phyloP scores from a whole-genome alignment of 2,888 invertebrate genomes.

The Augiades crinisus region DNA sequence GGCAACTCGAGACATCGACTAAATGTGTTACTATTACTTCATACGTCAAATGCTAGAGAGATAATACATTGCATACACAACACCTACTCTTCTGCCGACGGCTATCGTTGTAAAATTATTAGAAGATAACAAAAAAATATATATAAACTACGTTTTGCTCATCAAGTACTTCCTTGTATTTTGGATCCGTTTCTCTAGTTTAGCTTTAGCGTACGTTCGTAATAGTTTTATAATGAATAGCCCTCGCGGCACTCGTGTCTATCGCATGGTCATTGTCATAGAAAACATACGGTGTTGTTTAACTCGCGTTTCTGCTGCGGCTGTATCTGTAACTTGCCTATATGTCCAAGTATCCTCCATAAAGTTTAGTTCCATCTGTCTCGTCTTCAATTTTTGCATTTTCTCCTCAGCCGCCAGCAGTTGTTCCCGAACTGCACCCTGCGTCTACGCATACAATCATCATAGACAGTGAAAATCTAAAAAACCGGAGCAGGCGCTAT shows the following conservation, averaged over 20 bases:
- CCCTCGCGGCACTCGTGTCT: conserved; percentile 44
- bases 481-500: conserved; percentile 41
- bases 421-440: conserved; percentile 28
- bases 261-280: conserved; percentile 59
- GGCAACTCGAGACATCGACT: conserved; percentile 75
- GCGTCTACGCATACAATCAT: conserved; percentile 45
- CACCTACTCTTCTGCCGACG: conserved; percentile 51
- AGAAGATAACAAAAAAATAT: too few relatives aligned
- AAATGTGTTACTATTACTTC: conserved; percentile 76
- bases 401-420: conserved; percentile 26
- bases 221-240: conserved; percentile 66
- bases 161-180: conserved; percentile 71
- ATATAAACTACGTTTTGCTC: conserved; percentile 66
- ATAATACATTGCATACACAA: conserved; percentile 48
- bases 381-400: conserved; percentile 27
- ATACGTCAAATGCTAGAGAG: conserved; percentile 55
- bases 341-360: conserved; percentile 15
- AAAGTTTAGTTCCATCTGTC: conserved; percentile 24
- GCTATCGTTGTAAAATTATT: conserved; percentile 68
- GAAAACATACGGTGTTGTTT: conserved; percentile 39
- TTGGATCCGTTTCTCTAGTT: conserved; percentile 71
- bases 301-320: conserved; percentile 21
- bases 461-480: conserved; percentile 73
- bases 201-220: conserved; percentile 56
- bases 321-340: conserved; percentile 17